Base-by-base conservation (phyloP, 2,113 vertebrate genomes). In the Bufo gargarizans region DNA sequence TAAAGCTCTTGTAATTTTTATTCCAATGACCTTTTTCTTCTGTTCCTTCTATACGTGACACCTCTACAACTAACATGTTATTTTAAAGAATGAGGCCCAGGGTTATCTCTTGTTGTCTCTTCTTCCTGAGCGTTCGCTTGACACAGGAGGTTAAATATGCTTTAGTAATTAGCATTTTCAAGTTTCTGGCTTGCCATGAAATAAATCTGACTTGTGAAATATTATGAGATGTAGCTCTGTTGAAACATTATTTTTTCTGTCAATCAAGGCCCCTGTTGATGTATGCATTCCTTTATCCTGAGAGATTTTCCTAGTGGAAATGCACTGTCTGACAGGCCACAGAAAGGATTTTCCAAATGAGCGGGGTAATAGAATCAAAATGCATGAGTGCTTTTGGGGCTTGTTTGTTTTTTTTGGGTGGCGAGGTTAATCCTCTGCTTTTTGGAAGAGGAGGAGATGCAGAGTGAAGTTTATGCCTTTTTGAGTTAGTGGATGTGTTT, bases 301-400 rank as follows among this genome's bases (percentile, higher is more conserved):
- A 82, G 69, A 82, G 79, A 82, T 88, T 88, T 88, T 88, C 86
- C 86, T 82, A 82, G 86, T 88, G 86, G 86, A 88, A 88, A 76
- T 8, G 79, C 86, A 82, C 55, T 12, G 79, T 88, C 86, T 88
- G 79, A 88, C 86, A 88, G 67, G 61, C 86, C 86, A 82, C 86
- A 88, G 59, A 88, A 82, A 88, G 86, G 86, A 88, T 88, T 88
- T 82, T 82, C 79, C 78, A 58, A 87, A 87, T 87, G 65, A 88
- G 20, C 78, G 61, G 86, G 86, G 86, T 81, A 74, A 88, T 74
- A 82, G 78, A 82, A 82, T 82, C 78, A 82, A 71, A 82, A 63
- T 82, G 86, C 86, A 88, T 88, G 86, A 88, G 33, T 82, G 86
- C 86, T 76, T 74, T 72, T 81, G 67, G 72, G 79, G 55, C 86